These are phyloP conservation scores for Mimas tiliae DNA, from an alignment of 2,888 invertebrate species.

Conservation along the genomic window DNA sequence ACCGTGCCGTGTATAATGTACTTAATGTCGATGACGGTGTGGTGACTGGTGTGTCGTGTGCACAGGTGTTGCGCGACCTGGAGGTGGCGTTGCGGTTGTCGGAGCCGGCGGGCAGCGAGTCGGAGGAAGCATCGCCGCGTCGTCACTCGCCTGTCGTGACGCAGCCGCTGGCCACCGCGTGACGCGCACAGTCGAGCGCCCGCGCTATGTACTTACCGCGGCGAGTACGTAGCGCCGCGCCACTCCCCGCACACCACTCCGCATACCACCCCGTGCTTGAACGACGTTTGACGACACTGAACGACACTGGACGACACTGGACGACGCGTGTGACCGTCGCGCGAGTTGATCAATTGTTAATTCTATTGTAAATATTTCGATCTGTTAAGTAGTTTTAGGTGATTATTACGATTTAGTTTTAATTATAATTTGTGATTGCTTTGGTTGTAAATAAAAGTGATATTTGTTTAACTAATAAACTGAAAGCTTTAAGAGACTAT, in stretches of 20 bases:
- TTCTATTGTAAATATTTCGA: conserved; percentile 82
- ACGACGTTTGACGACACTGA: too few species aligned
- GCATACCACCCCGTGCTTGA: too few species aligned
- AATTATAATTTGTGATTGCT: conserved; percentile 82
- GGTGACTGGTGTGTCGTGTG: too few species aligned
- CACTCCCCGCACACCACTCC: too few species aligned
- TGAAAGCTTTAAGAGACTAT: conserved; percentile 69
- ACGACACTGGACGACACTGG: too few species aligned
- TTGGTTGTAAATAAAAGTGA: conserved; percentile 85
- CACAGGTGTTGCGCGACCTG: conserved; percentile 89
- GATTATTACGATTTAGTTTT: conserved; percentile 80
- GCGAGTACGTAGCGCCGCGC: too few species aligned
- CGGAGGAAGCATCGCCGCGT: conserved; percentile 74
- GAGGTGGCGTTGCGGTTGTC: conserved; percentile 91
- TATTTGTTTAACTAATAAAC: conserved; percentile 84
- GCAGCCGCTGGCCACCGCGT: conserved; percentile 74
- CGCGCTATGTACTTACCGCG: conserved; percentile 76
- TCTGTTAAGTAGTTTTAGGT: conserved; percentile 84
- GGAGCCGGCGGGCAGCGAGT: conserved; percentile 57
- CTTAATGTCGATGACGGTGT: too few species aligned
- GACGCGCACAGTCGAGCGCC: conserved; percentile 73
- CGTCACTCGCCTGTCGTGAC: conserved; percentile 83
- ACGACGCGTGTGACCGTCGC: too few species aligned
- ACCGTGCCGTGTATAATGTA: too few species aligned
- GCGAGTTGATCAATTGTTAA: conserved; percentile 68